Conservation (phyloP, 1,140 invertebrate genomes). For the Pararge aegeria region DNA sequence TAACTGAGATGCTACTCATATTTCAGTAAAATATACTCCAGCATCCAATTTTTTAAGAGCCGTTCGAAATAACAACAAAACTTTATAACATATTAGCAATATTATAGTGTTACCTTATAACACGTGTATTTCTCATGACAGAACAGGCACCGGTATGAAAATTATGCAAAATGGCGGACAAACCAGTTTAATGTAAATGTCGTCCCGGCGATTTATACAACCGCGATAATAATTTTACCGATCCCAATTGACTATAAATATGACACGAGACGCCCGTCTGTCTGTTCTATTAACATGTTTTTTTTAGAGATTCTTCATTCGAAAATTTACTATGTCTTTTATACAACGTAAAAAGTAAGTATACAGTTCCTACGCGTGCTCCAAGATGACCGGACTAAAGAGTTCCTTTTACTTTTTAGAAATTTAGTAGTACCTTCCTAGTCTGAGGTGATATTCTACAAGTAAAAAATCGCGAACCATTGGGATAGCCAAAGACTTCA, state of each 20-base stretch:
- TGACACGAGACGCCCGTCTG: slow-evolving; percentile 20
- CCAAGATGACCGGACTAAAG: no score
- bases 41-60: no score
- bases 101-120: slow-evolving; percentile 9
- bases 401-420: no score
- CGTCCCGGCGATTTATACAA: slow-evolving; percentile 14
- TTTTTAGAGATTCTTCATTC: no score
- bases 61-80: neutral
- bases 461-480: no score
- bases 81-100: slow-evolving; percentile 4
- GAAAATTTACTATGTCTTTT: no score
- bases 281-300: slow-evolving; percentile 15
- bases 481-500: no score
- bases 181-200: slow-evolving; percentile 37
- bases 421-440: no score
- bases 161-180: slow-evolving; percentile 37
- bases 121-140: slow-evolving; percentile 23
- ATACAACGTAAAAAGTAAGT: slow-evolving; percentile 2
- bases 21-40: no score
- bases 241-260: slow-evolving; percentile 33
- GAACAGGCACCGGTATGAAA: slow-evolving; percentile 36
- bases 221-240: slow-evolving; percentile 28
- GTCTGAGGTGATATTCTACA: no score
- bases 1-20: no score
- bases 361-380: no score